A percentile compares a stretch with the other conserved stretches of the same genome.
Evolutionary conservation across 2,113 vertebrate genomes (phyloP).

Genomic region (Vidua macroura): DNA sequence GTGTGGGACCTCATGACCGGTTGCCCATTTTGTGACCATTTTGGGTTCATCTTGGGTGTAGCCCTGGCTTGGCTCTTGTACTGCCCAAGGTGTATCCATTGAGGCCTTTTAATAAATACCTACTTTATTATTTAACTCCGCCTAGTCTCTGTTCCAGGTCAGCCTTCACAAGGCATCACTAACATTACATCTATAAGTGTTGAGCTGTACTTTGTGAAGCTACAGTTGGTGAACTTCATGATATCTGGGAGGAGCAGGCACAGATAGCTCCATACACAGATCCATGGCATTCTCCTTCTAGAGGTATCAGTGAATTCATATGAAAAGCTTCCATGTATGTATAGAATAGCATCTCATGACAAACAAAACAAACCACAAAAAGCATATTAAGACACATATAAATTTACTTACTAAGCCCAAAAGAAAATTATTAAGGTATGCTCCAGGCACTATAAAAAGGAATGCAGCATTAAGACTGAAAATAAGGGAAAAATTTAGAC

Average conservation of each 20-base stretch:
- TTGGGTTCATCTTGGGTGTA: not conserved
- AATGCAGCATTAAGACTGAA: not conserved
- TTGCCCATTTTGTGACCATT: not conserved
- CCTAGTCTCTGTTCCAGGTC: not conserved
- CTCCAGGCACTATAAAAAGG: not conserved
- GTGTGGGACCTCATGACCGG: accelerated
- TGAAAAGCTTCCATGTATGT: not conserved
- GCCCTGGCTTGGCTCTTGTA: not conserved
- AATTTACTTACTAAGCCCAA: not conserved
- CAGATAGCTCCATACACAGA: not conserved
- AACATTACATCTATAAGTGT: not conserved
- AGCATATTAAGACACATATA: not conserved
- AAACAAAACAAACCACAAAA: accelerated
- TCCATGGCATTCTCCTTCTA: not conserved
- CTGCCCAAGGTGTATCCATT: not conserved
- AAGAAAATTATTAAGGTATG: not conserved
- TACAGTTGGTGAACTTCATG: not conserved
- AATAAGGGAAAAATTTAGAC: not conserved
- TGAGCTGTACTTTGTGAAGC: not conserved
- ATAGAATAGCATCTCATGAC: not conserved
- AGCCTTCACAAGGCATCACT: not conserved
- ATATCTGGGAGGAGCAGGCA: not conserved
- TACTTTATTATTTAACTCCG: not conserved
- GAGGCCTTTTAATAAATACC: not conserved
- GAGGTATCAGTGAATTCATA: not conserved